Evolutionary conservation across 2,797 vertebrate genomes (phyloP).

Genomic region (Psittacula echo): DNA sequence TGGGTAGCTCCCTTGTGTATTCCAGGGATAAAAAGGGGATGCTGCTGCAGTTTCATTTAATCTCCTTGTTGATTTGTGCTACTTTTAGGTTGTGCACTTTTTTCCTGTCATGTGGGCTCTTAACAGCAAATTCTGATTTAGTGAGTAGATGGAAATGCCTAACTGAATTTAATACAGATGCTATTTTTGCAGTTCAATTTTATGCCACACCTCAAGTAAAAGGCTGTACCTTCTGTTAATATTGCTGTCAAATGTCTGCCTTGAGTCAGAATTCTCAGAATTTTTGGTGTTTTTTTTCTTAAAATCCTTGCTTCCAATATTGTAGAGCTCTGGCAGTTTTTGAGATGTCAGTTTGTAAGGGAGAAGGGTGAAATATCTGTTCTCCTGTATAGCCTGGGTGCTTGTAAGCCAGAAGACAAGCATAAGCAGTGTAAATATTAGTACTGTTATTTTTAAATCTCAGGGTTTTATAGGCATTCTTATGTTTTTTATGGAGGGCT

Average conservation of each 20-base stretch:
- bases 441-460: background rate
- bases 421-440: background rate
- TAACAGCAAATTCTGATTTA: background rate
- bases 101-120: background rate
- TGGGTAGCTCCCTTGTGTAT: background rate
- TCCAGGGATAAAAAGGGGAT: background rate
- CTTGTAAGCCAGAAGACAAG: background rate
- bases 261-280: background rate
- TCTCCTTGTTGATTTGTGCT: background rate
- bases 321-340: background rate
- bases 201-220: background rate
- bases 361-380: background rate
- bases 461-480: background rate
- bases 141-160: background rate
- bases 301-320: background rate
- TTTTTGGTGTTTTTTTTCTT: background rate
- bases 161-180: background rate
- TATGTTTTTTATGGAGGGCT: background rate
- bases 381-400: background rate
- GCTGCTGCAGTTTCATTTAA: background rate
- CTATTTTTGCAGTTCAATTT: background rate
- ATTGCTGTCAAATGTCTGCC: background rate
- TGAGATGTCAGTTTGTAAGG: background rate
- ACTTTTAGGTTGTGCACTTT: background rate
- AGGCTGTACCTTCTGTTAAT: background rate